These are phyloP conservation scores for Chrysopa pallens DNA, from an alignment of 1,140 invertebrate genomes.

Conservation along the genomic window DNA sequence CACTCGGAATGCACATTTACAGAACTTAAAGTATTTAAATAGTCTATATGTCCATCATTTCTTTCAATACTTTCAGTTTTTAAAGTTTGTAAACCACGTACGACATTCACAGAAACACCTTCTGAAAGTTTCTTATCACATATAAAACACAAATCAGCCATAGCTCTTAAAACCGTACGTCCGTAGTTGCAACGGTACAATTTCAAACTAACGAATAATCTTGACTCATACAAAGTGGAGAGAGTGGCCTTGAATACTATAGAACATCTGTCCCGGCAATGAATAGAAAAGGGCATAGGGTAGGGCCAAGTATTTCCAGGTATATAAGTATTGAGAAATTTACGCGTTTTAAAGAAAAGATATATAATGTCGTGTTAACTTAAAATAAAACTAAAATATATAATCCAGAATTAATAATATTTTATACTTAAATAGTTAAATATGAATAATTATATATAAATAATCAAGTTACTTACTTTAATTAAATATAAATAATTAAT, in stretches of 20 bases:
- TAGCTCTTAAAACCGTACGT: slow-evolving; percentile 16
- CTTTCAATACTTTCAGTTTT: slow-evolving; percentile 20
- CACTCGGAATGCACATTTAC: slow-evolving; percentile 16
- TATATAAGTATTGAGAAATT: slow-evolving; percentile 12
- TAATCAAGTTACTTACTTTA: slow-evolving; percentile 5
- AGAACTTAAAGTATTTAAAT: slow-evolving; percentile 19
- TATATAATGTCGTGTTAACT: slow-evolving; percentile 10
- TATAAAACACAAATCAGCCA: slow-evolving; percentile 18
- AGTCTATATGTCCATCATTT: slow-evolving; percentile 17
- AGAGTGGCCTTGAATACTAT: slow-evolving; percentile 13
- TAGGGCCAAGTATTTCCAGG: slow-evolving; percentile 13
- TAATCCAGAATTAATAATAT: slow-evolving; percentile 12
- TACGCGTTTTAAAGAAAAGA: slow-evolving; percentile 2
- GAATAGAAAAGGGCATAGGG: slow-evolving; percentile 12
- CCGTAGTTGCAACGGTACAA: slow-evolving; percentile 11
- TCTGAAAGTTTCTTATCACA: slow-evolving; percentile 16
- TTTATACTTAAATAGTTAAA: slow-evolving; percentile 3
- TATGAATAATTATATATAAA: slow-evolving; percentile 10
- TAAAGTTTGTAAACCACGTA: slow-evolving; percentile 18
- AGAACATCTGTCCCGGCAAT: slow-evolving; percentile 13
- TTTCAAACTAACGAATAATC: slow-evolving; percentile 12
- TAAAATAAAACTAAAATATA: slow-evolving; percentile 7
- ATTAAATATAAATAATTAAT: slow-evolving; percentile 5
- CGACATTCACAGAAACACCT: slow-evolving; percentile 16
- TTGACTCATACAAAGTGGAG: slow-evolving; percentile 12